Conservation (phyloP, 2,797 vertebrate genomes). For the Onychomys torridus region DNA sequence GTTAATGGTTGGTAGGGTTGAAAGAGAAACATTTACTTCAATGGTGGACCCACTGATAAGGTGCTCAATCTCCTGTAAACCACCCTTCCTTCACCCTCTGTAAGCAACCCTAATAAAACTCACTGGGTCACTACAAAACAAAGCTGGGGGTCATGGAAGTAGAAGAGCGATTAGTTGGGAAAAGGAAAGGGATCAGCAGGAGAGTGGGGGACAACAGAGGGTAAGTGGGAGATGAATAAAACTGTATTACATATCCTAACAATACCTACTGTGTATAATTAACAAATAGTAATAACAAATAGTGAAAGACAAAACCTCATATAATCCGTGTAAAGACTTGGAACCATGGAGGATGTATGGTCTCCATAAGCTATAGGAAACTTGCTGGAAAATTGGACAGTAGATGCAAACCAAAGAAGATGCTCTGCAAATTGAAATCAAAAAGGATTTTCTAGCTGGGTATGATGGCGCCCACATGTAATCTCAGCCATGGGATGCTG, state of each 20-base stretch:
- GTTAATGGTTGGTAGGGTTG: not conserved
- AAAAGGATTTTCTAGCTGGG: not conserved
- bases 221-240: not conserved
- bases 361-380: not conserved
- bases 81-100: not conserved
- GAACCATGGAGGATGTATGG: not conserved
- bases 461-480: not conserved
- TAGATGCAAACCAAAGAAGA: not conserved
- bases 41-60: not conserved
- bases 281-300: not conserved
- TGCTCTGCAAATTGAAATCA: not conserved
- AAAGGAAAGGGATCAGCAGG: not conserved
- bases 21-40: not conserved
- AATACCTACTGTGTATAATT: not conserved
- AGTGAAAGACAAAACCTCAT: not conserved
- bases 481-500: not conserved
- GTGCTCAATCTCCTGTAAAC: not conserved
- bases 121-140: not conserved
- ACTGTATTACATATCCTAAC: not conserved
- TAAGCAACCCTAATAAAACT: not conserved
- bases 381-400: not conserved
- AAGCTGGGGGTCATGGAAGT: not conserved
- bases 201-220: not conserved
- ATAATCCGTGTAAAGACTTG: not conserved
- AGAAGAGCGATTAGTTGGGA: no score